Evolutionary conservation across 2,797 vertebrate genomes (phyloP).

Genomic region (Malacoctenus gilli): DNA sequence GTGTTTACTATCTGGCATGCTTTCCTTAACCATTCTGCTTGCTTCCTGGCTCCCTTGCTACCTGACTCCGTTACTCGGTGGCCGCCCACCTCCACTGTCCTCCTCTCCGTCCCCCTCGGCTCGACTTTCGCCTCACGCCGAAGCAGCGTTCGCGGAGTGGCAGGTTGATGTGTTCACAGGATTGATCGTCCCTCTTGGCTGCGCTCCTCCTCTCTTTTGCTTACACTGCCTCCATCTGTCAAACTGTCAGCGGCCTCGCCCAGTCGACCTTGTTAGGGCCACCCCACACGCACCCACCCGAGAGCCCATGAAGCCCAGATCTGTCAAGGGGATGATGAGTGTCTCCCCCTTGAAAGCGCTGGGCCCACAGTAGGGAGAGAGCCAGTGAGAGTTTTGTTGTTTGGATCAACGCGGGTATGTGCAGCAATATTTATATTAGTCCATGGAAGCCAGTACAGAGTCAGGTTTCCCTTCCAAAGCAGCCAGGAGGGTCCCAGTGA

Average conservation of each 20-base stretch:
- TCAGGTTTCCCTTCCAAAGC: conserved; percentile 54
- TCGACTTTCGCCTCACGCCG: conserved; percentile 9
- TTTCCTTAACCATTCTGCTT: conserved; percentile 33
- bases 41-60: conserved; percentile 11
- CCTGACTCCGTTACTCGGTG: conserved; percentile 21
- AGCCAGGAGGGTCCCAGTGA: conserved; percentile 30
- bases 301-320: conserved; percentile 50
- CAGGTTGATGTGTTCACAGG: conserved; percentile 21
- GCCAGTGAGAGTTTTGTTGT: conserved; percentile 45
- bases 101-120: not conserved
- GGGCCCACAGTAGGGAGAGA: conserved; percentile 19
- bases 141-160: conserved; percentile 17
- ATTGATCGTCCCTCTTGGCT: conserved; percentile 39
- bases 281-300: conserved; percentile 19
- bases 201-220: conserved; percentile 45
- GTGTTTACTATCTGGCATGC: conserved; percentile 80
- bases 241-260: conserved; percentile 71
- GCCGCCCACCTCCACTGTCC: not conserved
- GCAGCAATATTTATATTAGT: conserved; percentile 70
- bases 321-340: conserved; percentile 75
- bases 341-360: conserved; percentile 50
- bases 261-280: conserved; percentile 70
- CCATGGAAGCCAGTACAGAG: conserved; percentile 31
- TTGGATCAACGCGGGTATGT: conserved; percentile 56
- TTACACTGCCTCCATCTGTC: conserved; percentile 67